A percentile compares a stretch with the other conserved stretches of the same genome.
These are phyloP conservation scores for Hirtodrosophila alboralis DNA, from an alignment of 2,888 invertebrate genomes.

Conservation along the genomic window DNA sequence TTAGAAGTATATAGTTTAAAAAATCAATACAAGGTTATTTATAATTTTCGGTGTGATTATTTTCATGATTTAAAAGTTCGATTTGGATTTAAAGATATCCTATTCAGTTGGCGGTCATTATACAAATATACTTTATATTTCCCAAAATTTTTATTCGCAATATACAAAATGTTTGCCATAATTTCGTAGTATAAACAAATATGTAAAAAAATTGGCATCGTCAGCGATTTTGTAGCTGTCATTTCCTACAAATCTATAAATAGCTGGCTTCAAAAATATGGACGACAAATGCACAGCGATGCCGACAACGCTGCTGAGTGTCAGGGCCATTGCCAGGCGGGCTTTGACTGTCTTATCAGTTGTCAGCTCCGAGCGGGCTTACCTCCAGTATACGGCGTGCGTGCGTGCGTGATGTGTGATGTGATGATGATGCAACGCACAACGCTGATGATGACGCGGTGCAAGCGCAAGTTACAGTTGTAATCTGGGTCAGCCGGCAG, in stretches of 20 bases:
- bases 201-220: constrained; percentile 20
- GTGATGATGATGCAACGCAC: constrained; percentile 42
- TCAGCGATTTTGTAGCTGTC: constrained; percentile 17
- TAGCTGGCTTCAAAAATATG: constrained; percentile 29
- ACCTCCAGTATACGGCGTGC: too few relatives aligned
- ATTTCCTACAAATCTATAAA: constrained; percentile 42
- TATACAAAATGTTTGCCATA: constrained; percentile 5
- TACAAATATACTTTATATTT: too few relatives aligned
- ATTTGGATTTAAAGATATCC: too few relatives aligned
- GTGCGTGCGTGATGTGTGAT: constrained; percentile 14
- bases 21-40: too few relatives aligned
- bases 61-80: too few relatives aligned
- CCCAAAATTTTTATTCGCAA: too few relatives aligned
- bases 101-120: too few relatives aligned
- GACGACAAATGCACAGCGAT: constrained; percentile 27
- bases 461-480: constrained; percentile 17
- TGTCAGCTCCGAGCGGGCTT: constrained; percentile 23
- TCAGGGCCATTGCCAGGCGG: constrained; percentile 30
- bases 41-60: too few relatives aligned
- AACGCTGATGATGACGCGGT: constrained; percentile 10
- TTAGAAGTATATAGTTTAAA: too few relatives aligned
- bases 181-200: constrained; percentile 2
- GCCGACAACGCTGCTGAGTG: constrained; percentile 21
- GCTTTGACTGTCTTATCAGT: constrained; percentile 35
- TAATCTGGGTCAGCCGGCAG: constrained; percentile 65